Evolutionary conservation across 1,140 invertebrate species (phyloP).

Genomic region (Trigoniulus corallinus): DNA sequence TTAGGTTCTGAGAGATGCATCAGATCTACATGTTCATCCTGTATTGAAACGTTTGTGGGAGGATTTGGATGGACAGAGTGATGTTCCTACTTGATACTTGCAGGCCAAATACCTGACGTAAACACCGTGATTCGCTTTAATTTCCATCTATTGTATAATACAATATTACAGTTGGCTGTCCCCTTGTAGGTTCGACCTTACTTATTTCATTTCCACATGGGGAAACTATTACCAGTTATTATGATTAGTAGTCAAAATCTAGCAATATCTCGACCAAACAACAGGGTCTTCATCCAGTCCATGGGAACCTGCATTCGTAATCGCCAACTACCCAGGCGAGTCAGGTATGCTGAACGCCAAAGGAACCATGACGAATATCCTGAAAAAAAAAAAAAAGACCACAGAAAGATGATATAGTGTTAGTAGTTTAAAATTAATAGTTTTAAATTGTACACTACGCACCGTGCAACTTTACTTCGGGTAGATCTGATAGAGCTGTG

Average conservation of each 20-base stretch:
- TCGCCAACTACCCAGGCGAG: conserved; percentile 23
- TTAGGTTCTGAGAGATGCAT: background rate
- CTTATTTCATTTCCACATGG: too few species aligned
- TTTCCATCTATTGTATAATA: too few species aligned
- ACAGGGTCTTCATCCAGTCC: conserved; percentile 28
- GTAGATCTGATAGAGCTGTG: conserved; percentile 25
- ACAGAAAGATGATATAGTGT: background rate
- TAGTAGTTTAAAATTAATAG: too few species aligned
- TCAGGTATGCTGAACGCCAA: conserved; percentile 30
- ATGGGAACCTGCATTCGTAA: conserved; percentile 29
- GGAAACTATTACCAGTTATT: too few species aligned
- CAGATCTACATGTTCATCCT: conserved; percentile 3
- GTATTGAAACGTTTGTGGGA: conserved; percentile 21
- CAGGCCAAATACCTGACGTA: too few species aligned
- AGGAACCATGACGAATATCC: conserved; percentile 29
- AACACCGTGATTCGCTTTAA: too few species aligned
- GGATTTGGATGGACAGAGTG: conserved; percentile 25
- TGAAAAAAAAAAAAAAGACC: conserved; percentile 4
- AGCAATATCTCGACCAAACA: conserved; percentile 27
- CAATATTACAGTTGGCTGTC: too few species aligned
- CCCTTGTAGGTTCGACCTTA: too few species aligned
- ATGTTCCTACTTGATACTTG: conserved; percentile 16
- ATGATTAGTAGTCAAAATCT: conserved; percentile 15
- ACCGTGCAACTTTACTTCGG: conserved; percentile 23
- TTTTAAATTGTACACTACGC: conserved; percentile 4